phyloP scores from a whole-genome alignment of 2,888 invertebrate species.

The Uloborus plumipes region DNA sequence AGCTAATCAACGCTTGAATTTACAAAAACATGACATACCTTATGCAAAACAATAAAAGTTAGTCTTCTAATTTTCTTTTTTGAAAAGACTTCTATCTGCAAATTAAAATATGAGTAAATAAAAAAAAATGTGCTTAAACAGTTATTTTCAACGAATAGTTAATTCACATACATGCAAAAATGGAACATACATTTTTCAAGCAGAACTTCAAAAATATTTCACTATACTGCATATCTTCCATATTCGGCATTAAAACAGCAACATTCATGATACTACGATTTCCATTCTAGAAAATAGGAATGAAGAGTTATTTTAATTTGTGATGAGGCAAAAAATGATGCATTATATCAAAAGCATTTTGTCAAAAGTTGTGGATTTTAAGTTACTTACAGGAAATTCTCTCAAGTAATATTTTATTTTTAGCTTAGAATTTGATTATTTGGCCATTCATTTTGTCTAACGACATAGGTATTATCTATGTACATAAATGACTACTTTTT shows the following conservation, averaged over 20 bases:
- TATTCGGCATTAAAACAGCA: conserved; percentile 80
- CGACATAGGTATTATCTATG: no score
- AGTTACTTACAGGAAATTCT: no score
- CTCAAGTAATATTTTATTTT: no score
- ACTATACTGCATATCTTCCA: conserved; percentile 82
- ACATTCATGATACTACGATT: conserved; percentile 95
- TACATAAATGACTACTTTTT: no score
- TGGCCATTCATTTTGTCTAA: no score
- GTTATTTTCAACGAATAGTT: no score
- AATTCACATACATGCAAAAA: not conserved
- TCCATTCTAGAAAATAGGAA: conserved; percentile 76
- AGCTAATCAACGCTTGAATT: no score
- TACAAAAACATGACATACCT: conserved; percentile 63
- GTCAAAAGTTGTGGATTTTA: no score
- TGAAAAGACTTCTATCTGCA: conserved; percentile 53
- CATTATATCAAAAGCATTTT: no score
- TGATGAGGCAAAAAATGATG: no score
- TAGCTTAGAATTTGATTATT: no score
- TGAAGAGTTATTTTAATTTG: not conserved
- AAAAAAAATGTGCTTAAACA: no score
- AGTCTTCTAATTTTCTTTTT: conserved; percentile 81
- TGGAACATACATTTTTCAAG: conserved; percentile 73
- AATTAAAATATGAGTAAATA: not conserved
- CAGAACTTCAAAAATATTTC: conserved; percentile 84
- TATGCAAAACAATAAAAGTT: conserved; percentile 87